These are phyloP conservation scores for Microtus ochrogaster DNA, from an alignment of 2,113 vertebrate species.

Conservation along the genomic window DNA sequence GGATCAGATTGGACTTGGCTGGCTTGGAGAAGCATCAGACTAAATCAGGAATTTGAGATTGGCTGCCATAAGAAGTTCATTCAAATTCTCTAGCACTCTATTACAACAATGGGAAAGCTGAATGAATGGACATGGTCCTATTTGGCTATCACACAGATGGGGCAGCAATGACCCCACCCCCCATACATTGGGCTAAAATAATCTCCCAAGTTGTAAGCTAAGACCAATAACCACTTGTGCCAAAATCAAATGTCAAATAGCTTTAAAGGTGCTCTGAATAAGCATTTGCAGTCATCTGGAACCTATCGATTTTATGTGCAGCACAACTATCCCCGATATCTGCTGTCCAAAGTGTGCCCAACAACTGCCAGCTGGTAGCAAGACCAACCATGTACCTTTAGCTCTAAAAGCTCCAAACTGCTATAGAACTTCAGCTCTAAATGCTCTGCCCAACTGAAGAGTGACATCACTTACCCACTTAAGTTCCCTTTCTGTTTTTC, in stretches of 20 bases:
- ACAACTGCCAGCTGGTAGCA: not conserved
- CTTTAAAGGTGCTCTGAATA: conserved; percentile 10
- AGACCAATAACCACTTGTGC: not conserved
- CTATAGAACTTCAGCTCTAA: not conserved
- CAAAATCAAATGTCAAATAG: not conserved
- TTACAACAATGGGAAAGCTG: not conserved
- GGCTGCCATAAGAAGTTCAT: not conserved
- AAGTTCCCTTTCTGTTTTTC: not conserved
- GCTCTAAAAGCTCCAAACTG: not conserved
- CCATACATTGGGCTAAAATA: not conserved
- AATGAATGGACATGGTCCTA: conserved; percentile 21
- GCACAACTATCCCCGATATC: not conserved
- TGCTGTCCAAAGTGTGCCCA: not conserved
- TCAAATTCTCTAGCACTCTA: not conserved
- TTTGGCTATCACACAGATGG: not conserved
- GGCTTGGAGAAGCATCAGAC: not conserved
- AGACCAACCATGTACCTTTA: not conserved
- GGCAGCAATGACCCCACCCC: not conserved
- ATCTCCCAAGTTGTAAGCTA: not conserved
- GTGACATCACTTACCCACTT: not conserved
- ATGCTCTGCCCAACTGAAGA: not conserved
- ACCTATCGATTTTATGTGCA: not conserved
- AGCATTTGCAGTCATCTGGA: not conserved
- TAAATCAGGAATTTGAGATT: not conserved
- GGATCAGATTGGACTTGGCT: not conserved